phyloP scores from a whole-genome alignment of 64 coral and sea anemone genomes.

The Stichodactyla mertensii region DNA sequence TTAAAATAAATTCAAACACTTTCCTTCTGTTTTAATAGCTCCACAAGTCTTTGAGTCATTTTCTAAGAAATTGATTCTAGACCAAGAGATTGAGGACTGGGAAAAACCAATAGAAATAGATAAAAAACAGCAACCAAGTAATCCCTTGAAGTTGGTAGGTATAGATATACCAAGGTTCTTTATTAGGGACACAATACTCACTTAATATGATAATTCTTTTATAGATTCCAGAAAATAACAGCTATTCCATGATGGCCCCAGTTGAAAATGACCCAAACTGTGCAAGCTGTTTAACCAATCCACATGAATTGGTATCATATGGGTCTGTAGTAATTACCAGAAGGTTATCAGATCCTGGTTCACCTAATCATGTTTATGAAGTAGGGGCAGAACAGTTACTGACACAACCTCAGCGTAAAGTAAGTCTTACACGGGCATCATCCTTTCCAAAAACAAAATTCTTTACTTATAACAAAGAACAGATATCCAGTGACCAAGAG shows the following conservation, averaged over 20 bases:
- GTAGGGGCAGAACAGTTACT: not conserved
- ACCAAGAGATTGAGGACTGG: not conserved
- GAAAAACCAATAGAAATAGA: not conserved
- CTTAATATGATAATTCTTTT: not conserved
- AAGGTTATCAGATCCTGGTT: slow-evolving; percentile 42
- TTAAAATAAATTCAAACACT: not conserved
- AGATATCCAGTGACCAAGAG: not conserved
- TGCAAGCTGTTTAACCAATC: no score
- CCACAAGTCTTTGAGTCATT: not conserved
- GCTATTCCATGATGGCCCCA: slow-evolving; percentile 1
- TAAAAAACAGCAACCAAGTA: not conserved
- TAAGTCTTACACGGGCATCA: not conserved
- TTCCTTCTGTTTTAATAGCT: not conserved
- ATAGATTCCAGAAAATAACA: not conserved
- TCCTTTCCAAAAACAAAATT: not conserved
- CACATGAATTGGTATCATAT: no score
- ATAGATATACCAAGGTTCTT: not conserved
- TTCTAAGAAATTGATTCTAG: not conserved
- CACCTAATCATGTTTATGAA: not conserved
- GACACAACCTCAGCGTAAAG: not conserved
- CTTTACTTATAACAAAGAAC: not conserved
- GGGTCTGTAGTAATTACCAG: not conserved
- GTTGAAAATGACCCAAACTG: not conserved
- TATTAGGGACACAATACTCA: not conserved
- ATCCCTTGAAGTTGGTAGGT: not conserved